phyloP scores from a whole-genome alignment of 2,888 invertebrate genomes.

The Caenorhabditis drosophilae region DNA sequence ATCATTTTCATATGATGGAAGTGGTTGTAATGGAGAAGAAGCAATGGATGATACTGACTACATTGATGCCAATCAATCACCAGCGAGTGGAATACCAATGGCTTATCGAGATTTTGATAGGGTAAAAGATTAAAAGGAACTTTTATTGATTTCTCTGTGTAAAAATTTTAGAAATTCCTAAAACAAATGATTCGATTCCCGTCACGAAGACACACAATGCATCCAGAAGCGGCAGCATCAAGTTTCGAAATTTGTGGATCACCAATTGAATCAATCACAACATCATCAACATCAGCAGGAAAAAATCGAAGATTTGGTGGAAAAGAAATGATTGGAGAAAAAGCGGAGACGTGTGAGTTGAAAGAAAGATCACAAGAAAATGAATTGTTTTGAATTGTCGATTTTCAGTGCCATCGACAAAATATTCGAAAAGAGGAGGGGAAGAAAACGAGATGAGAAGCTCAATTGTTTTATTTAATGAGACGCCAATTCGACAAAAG shows the following conservation, averaged over 20 bases:
- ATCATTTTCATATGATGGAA: slow-evolving; percentile 2
- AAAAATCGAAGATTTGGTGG: background rate
- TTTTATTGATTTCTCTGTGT: background rate
- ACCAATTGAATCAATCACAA: too few species aligned
- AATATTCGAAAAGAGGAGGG: too few species aligned
- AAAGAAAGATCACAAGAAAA: too few species aligned
- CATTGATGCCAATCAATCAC: slow-evolving; percentile 5
- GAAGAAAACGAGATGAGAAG: too few species aligned
- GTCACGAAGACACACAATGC: slow-evolving; percentile 34
- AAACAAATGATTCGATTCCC: slow-evolving; percentile 39
- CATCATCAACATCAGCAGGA: slow-evolving; percentile 1
- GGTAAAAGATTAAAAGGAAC: slow-evolving; percentile 7
- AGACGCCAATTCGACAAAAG: background rate
- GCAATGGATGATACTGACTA: slow-evolving; percentile 5
- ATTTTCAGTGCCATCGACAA: too few species aligned
- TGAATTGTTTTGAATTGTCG: too few species aligned
- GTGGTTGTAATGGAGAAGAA: background rate
- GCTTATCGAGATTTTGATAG: slow-evolving; percentile 34
- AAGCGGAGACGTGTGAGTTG: too few species aligned
- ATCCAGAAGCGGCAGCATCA: slow-evolving; percentile 10
- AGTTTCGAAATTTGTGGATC: slow-evolving; percentile 3
- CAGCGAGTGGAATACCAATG: slow-evolving; percentile 37
- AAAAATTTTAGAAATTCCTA: slow-evolving; percentile 22
- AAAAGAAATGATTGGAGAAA: background rate
- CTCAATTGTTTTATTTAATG: background rate